Conservation (phyloP, 2,113 vertebrate species). For the Thamnophis sirtalis region DNA sequence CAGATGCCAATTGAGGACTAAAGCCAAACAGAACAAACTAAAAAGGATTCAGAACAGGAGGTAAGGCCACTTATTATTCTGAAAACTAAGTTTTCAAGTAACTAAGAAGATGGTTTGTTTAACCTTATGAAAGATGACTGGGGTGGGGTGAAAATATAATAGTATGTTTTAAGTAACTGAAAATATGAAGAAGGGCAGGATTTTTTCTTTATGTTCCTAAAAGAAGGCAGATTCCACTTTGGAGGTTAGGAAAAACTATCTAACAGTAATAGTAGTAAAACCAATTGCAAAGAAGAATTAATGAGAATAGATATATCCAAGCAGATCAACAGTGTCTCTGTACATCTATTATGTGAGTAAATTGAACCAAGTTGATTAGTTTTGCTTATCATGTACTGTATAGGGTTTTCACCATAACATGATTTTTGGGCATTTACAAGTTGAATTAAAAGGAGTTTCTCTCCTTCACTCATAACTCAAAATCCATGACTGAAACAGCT, state of each 20-base stretch:
- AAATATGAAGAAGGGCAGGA: background rate
- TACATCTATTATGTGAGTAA: background rate
- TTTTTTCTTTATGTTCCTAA: background rate
- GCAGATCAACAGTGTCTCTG: background rate
- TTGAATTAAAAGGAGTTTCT: background rate
- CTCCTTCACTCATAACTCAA: background rate
- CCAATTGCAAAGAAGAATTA: background rate
- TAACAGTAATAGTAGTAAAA: background rate
- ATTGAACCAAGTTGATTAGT: background rate
- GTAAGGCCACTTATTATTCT: background rate
- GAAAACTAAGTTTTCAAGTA: background rate
- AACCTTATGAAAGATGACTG: background rate
- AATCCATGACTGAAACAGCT: background rate
- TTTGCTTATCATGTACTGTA: background rate
- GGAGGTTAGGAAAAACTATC: background rate
- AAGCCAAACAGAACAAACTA: background rate
- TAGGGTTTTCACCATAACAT: background rate
- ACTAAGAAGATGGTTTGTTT: background rate
- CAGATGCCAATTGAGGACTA: background rate
- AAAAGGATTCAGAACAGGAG: background rate
- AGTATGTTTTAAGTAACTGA: background rate
- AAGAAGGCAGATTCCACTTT: background rate
- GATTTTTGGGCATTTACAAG: background rate
- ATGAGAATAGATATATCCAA: background rate
- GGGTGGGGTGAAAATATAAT: background rate